A percentile compares a stretch with the other conserved stretches of the same genome.
phyloP scores from a whole-genome alignment of 2,113 vertebrate species.

The Noturus placidus region DNA sequence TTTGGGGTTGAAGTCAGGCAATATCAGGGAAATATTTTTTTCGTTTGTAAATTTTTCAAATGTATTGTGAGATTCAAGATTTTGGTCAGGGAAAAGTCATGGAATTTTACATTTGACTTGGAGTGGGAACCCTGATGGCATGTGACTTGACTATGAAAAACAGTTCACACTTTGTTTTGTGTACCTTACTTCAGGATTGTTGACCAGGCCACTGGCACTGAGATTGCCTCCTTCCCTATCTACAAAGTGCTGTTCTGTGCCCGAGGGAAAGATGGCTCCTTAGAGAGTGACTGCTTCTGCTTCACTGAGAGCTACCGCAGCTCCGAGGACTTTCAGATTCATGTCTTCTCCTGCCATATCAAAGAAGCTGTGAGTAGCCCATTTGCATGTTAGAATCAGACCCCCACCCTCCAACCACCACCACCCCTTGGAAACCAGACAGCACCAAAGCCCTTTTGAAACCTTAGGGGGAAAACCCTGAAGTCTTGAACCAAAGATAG shows the following conservation, averaged over 20 bases:
- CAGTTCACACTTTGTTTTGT: background rate
- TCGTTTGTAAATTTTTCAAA: too few relatives aligned
- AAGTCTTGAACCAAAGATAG: background rate
- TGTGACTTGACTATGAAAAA: background rate
- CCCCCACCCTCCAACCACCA: too few relatives aligned
- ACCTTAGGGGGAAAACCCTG: too few relatives aligned
- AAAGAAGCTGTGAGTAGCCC: constrained; percentile 89
- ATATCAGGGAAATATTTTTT: too few relatives aligned
- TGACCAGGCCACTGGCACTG: constrained; percentile 79
- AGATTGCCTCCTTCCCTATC: constrained; percentile 92
- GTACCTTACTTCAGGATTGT: constrained; percentile 77
- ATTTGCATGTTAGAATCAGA: background rate
- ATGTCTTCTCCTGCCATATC: constrained; percentile 97
- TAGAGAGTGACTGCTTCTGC: constrained; percentile 90
- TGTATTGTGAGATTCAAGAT: too few relatives aligned
- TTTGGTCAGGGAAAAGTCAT: too few relatives aligned
- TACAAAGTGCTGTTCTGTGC: constrained; percentile 96
- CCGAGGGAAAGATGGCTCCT: constrained; percentile 85
- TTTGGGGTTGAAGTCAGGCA: too few relatives aligned
- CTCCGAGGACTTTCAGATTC: constrained; percentile 95
- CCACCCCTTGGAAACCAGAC: too few relatives aligned
- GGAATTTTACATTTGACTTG: too few relatives aligned
- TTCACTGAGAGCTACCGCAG: constrained; percentile 95
- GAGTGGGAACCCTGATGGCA: too few relatives aligned
- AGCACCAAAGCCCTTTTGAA: too few relatives aligned